Base-by-base conservation (phyloP, 1,140 invertebrate genomes). In the Cydia amplana region DNA sequence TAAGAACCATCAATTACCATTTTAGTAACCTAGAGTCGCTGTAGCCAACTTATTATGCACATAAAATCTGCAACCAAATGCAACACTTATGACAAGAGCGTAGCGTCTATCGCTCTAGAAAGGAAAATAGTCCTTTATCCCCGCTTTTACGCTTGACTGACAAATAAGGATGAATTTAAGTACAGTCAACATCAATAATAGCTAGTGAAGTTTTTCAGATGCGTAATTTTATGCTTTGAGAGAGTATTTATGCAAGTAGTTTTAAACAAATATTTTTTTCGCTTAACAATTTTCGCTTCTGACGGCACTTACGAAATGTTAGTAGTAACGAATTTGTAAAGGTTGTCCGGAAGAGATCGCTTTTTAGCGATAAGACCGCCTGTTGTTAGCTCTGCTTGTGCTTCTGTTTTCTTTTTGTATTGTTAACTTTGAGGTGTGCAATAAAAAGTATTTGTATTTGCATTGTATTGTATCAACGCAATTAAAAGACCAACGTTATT, bases 1-100 rank as follows among this genome's bases (percentile, higher is more conserved):
- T 51, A 51, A 18, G 16, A n/a, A 6, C 6, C 16, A 55, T 55
- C 0, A 55, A 18, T 55, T 55, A 55, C n/a, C 51, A 1, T 40
- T 10, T n/a, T 51, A n/a, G 49, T 9, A 16, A 16, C 49, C 16
- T 51, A 51, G 49, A 4, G 12, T 51, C 49, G 18, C 5, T 55
- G 16, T 5, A 55, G n/a, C n/a, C 4, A 55, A 55, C n/a, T 55
- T 55, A 55, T 4, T 55, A 55, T 55, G 51, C 51, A 55, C 51
- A 55, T 55, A 55, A 55, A 55, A 18, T 55, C n/a, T 55, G 51
- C 51, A 55, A 55, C 51, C 51, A 18, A 55, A 55, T 55, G n/a
- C n/a, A 55, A 55, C 16, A 20, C 4, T 18, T 55, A 49, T 18
- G 18, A 18, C 16, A 2, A 18, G 1, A 18, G 16, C 9, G 36